These are phyloP conservation scores for Laothoe populi DNA, from an alignment of 2,888 invertebrate species.

Conservation along the genomic window DNA sequence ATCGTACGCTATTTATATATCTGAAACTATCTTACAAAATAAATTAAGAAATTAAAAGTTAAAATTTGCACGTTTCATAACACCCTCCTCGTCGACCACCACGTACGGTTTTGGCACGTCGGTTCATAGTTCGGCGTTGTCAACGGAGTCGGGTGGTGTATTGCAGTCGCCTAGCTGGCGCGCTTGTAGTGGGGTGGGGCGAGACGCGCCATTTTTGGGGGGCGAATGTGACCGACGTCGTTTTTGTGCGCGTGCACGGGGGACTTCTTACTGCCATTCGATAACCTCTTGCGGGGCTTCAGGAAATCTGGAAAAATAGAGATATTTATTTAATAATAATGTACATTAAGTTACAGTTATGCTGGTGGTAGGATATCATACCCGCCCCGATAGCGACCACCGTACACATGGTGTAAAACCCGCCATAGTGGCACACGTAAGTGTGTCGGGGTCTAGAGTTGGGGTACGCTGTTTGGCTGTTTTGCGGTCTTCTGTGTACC, in stretches of 20 bases:
- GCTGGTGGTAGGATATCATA: no score
- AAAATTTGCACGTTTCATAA: constrained; percentile 70
- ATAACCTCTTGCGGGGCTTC: constrained; percentile 86
- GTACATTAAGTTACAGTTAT: neutral
- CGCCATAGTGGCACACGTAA: no score
- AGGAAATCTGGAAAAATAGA: constrained; percentile 86
- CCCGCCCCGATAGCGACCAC: no score
- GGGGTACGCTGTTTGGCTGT: no score
- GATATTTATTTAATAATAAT: constrained; percentile 35
- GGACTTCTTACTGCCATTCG: constrained; percentile 80
- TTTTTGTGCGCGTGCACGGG: constrained; percentile 73
- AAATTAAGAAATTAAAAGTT: constrained; percentile 75
- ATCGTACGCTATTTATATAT: constrained; percentile 65
- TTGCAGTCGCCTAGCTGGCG: constrained; percentile 65
- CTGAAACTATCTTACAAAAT: constrained; percentile 78
- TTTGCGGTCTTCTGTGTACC: no score
- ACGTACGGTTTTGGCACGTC: constrained; percentile 28
- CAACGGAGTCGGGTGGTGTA: constrained; percentile 32
- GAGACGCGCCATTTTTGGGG: constrained; percentile 77
- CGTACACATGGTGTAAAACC: no score
- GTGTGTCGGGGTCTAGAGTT: no score
- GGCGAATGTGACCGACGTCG: constrained; percentile 77
- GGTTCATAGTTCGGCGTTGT: constrained; percentile 46
- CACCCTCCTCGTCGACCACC: constrained; percentile 51
- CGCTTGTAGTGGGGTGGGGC: constrained; percentile 74